Base-by-base conservation (phyloP, 2,113 vertebrate species). In the Corythoichthys intestinalis region DNA sequence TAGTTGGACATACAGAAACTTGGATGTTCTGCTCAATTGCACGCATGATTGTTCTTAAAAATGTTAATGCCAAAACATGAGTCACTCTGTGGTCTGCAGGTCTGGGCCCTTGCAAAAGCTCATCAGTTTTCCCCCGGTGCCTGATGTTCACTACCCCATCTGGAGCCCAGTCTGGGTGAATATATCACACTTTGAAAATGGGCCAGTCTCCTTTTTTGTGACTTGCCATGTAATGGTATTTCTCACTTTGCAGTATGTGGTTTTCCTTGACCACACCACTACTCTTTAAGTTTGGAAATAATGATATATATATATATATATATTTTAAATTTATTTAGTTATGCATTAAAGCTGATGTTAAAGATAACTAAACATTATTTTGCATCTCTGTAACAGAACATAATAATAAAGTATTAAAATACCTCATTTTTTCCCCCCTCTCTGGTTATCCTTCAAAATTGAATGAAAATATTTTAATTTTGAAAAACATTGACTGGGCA, bases 91-190 rank as follows among this genome's bases (percentile, higher is more conserved):
- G 76, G 83, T 70, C 4, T 44, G 41, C 75, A 83, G 76, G 48
- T 83, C 72, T 85, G 83, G 41, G 80, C 69, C 72, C 74, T 74
- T 53, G 78, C 65, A 69, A 84, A 74, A 79, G 70, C 69, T 82
- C 87, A 81, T 86, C 80, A 82, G 84, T 83, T 86, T 78, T 78
- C 80, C 74, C 69, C 35, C 46, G 78, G 74, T 77, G 79, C 78
- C 71, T 71, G 68, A 71, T 53, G 49, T 83, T 74, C 73, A 75
- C 74, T 78, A 66, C 82, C 82, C 87, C 91, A 90, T 91, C 89
- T 91, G 89, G 87, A 85, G 67, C 69, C 78, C 71, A 71, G 83
- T 86, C 84, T 85, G 78, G 71, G 76, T 74, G 72, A 77, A 82
- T 85, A 80, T 65, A 79, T 77, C 75, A 58, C 75, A 73, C 69